Evolutionary conservation across 2,113 vertebrate genomes (phyloP).

Genomic region (Amphilophus citrinellus): DNA sequence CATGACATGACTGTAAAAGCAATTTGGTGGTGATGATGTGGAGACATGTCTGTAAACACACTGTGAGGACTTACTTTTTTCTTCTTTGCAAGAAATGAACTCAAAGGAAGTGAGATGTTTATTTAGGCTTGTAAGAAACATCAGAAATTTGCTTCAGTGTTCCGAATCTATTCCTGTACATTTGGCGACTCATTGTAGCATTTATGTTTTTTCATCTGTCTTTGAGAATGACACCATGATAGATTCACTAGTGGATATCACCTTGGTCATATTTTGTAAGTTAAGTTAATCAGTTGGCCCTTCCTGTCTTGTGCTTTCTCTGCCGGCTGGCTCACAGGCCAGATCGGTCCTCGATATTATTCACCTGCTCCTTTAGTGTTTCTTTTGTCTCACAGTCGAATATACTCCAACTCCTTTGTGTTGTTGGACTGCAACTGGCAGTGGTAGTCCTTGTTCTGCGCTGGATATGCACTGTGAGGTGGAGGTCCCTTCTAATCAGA

Average conservation of each 20-base stretch:
- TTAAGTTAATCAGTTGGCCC: background rate
- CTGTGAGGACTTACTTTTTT: background rate
- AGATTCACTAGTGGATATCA: background rate
- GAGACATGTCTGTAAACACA: background rate
- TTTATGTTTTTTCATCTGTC: background rate
- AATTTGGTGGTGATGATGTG: background rate
- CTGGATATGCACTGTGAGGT: background rate
- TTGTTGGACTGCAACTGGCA: background rate
- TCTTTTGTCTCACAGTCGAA: accelerated
- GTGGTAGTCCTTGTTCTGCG: background rate
- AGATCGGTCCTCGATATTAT: background rate
- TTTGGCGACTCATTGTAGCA: background rate
- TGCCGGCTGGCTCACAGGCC: background rate
- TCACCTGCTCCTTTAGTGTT: background rate
- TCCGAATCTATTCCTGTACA: background rate
- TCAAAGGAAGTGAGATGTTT: background rate
- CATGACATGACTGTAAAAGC: background rate
- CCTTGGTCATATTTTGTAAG: background rate
- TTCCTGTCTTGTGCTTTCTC: background rate
- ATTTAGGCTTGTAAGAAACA: background rate
- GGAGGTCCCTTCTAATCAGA: no score
- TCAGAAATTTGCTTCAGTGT: no score
- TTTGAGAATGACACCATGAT: background rate
- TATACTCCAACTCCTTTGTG: background rate
- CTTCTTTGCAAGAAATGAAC: background rate